These are phyloP conservation scores for Paratrypauchen microcephalus DNA, from an alignment of 2,797 vertebrate genomes.

Conservation along the genomic window DNA sequence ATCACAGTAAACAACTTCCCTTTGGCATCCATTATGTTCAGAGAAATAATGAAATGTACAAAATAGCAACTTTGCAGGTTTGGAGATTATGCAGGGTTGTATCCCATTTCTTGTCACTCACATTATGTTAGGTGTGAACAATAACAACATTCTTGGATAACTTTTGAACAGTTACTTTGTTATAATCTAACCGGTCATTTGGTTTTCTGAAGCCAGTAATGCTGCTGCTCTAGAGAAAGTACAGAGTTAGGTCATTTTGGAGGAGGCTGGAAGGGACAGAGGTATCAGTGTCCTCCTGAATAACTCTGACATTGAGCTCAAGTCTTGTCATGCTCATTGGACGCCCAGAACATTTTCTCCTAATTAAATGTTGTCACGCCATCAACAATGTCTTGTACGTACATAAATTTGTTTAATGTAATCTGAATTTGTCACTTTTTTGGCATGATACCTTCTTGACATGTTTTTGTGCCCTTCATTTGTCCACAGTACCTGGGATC, in stretches of 20 bases:
- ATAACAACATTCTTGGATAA: neutral
- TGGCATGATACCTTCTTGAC: neutral
- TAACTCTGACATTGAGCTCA: conserved; percentile 5
- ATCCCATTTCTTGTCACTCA: conserved; percentile 9
- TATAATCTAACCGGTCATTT: neutral
- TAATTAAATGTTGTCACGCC: conserved; percentile 1
- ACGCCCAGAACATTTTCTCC: neutral
- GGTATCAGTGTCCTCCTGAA: conserved; percentile 9
- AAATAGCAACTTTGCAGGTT: conserved; percentile 5
- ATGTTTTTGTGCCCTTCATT: conserved; percentile 19
- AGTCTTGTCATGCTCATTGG: neutral
- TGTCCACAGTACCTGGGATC: conserved; percentile 94
- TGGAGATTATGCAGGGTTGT: conserved; percentile 8
- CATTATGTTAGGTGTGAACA: conserved; percentile 4
- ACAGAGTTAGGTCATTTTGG: neutral
- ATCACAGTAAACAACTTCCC: neutral
- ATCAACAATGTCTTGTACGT: neutral
- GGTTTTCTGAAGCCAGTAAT: neutral
- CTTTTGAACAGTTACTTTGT: conserved; percentile 6
- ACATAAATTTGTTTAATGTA: neutral
- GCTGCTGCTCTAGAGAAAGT: neutral
- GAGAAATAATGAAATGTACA: neutral
- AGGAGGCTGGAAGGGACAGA: conserved; percentile 2
- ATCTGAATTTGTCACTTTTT: neutral
- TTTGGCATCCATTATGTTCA: neutral